Percentiles rank a stretch among this genome's conserved stretches.
phyloP scores from a whole-genome alignment of 2,888 invertebrate genomes.

The Melanostoma mellinum region DNA sequence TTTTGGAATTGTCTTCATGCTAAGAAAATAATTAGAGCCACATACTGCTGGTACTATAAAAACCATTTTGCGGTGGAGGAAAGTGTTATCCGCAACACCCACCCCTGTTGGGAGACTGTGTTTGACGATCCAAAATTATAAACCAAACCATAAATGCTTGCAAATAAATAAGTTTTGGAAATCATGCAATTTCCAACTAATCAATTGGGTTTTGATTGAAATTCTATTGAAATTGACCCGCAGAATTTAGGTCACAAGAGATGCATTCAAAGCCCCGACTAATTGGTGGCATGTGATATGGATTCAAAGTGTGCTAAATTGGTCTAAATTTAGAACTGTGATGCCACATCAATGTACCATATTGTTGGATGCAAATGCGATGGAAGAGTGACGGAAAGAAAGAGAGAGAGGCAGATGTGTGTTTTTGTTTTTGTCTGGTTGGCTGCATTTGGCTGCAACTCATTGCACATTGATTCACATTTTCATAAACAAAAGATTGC shows the following conservation, averaged over 20 bases:
- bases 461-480: conserved; percentile 23
- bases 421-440: not conserved
- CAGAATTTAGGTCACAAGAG: conserved; percentile 58
- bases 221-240: conserved; percentile 18
- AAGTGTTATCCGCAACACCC: conserved; percentile 14
- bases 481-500: conserved; percentile 7
- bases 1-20: conserved; percentile 43
- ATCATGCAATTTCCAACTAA: not conserved
- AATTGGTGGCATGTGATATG: conserved; percentile 56
- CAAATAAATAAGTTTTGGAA: conserved; percentile 34
- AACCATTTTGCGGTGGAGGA: conserved; percentile 40
- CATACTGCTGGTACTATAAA: not conserved
- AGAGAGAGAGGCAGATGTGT: not conserved
- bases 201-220: not conserved
- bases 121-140: conserved; percentile 27
- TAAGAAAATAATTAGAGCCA: conserved; percentile 21
- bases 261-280: conserved; percentile 40
- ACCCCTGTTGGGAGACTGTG: conserved; percentile 24
- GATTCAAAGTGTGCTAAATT: conserved; percentile 41
- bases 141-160: conserved; percentile 35
- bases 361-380: conserved; percentile 18
- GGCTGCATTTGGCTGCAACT: conserved; percentile 10
- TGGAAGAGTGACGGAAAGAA: not conserved
- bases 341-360: conserved; percentile 32
- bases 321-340: conserved; percentile 59